Evolutionary conservation across 1,140 invertebrate genomes (phyloP), one percentile per base, ranked within the genome.

Genomic region (Caerostris darwini): DNA sequence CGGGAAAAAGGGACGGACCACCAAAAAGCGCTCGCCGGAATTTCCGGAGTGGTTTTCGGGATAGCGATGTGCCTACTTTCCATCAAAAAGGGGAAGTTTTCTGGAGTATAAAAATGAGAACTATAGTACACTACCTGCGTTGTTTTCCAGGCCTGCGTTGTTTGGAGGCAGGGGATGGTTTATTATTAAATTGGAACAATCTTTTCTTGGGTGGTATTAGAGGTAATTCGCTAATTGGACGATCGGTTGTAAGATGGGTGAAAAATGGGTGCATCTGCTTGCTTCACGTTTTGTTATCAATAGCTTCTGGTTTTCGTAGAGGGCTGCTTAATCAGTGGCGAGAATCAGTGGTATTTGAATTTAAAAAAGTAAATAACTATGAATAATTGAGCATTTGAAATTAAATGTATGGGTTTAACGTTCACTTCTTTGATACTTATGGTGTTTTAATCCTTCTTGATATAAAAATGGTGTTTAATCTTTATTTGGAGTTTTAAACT

Each of bases 1-100:
- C 71, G 10, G 71, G 71, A 77, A 77, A 77, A 77, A 77, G 71
- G 71, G 50, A 64, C 61, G 19, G 69, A 77, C 71, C 19, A 77
- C 71, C 71, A 77, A 77, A 77, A 77, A 77, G 71, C 71, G 34
- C 71, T 77, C 10, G 71, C 71, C 71, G 71, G 53, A 34, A 77
- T 50, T 5, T 10, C 34, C 71, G 19, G 71, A 53, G 71, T 53
- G 34, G 19, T 77, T 50, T 50, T 77, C 71, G 71, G 69, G 71
- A 77, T 50, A 12, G 34, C 71, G 71, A 77, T 50, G 71, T 34
- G 34, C 19, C 14, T 3, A 34, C 12, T 10, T 64, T 64, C 61
- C 61, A 34, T 17, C 7, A 34, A 77, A 34, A 34, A 34, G 34
- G 19, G 8, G 19, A 77, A 50, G 8, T 19, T 12, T 50, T 34